Conservation (phyloP, 2,888 invertebrate species). For the Ophion ellenae region DNA sequence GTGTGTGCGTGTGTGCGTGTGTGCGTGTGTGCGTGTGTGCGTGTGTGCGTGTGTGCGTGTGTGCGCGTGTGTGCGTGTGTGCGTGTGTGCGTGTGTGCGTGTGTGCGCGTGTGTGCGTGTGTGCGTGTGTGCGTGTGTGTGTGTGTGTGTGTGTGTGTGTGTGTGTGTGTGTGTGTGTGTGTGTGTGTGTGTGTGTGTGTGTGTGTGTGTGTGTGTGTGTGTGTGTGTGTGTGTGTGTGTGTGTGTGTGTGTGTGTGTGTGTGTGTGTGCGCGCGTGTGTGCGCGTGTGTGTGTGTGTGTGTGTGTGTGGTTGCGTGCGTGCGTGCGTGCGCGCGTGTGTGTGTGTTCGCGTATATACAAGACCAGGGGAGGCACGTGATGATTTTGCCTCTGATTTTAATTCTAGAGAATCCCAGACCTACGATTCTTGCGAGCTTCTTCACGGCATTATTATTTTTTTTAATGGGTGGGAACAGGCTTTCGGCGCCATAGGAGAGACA, state of each 20-base stretch:
- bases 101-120: background rate
- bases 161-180: background rate
- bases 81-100: background rate
- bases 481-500: too few species aligned
- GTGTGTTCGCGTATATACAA: too few species aligned
- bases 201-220: background rate
- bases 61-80: background rate
- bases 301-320: background rate
- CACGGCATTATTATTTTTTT: background rate
- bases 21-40: background rate
- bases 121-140: background rate
- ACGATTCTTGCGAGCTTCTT: conserved; percentile 23
- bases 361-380: conserved; percentile 13
- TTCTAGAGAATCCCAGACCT: conserved; percentile 22
- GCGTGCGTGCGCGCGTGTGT: background rate
- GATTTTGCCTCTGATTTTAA: conserved; percentile 33
- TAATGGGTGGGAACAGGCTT: too few species aligned
- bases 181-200: background rate
- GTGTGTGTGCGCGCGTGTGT: too few species aligned
- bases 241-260: too few species aligned
- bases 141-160: background rate
- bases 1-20: background rate
- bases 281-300: too few species aligned
- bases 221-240: background rate
- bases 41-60: conserved; percentile 4